Evolutionary conservation across 2,888 invertebrate species (phyloP), one percentile per base, ranked within the genome.

Genomic region (Petrolisthes manimaculis): DNA sequence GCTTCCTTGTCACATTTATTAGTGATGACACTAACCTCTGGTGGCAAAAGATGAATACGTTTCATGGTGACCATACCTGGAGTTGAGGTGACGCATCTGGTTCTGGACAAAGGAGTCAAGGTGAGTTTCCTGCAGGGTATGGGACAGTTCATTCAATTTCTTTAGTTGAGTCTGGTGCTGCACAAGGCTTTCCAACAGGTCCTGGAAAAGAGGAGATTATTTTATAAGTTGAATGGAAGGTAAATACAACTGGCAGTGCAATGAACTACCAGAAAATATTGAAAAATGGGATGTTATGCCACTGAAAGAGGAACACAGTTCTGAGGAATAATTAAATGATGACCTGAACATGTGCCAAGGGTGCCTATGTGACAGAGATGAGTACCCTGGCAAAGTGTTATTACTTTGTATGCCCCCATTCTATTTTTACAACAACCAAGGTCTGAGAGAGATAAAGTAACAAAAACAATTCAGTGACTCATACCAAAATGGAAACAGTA

Each of bases 161-260:
- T 97, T 96, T 74, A 97, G 96, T 92, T 97, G 97, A 71, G 94
- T 94, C 92, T 96, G 96, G 18, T 97, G 97, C 91, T 96, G 96
- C 86, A 95, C 94, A 9, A 97, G 93, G 92, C 96, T 95, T 69
- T 95, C 94, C 83, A 97, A 94, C 37, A 97, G 95, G 91, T 96
- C 96, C 93, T 96, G 89, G 21, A 88, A 82, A 54, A 12, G 67
- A 51, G 37, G 24, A n/a, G 24, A 24, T 75, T 4, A 24, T n/a
- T 75, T 14, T 12, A 24, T 51, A 8, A 74, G n/a, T 18, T 74
- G 6, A n/a, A 8, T 74, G 37, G 37, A 37, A 37, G 37, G 67
- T 61, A 18, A 24, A 75, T 9, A 75, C 75, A 21, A 75, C 9
- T 8, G n/a, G 9, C 12, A 1, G 24, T 21, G 21, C 3, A 24